phyloP scores from a whole-genome alignment of 2,113 vertebrate genomes.

The Acrocephalus arundinaceus region DNA sequence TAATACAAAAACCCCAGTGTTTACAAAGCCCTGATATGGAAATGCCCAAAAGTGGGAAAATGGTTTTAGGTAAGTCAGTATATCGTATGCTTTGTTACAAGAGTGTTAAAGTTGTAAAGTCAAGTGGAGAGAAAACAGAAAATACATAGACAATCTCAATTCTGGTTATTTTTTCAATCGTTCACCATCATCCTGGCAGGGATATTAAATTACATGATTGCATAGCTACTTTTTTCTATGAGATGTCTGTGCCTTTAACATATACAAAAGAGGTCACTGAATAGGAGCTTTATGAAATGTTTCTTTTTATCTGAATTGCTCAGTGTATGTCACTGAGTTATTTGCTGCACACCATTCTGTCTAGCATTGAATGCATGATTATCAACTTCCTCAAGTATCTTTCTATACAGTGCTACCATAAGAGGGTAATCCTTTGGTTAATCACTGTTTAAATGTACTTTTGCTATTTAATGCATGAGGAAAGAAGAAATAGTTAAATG shows the following conservation, averaged over 20 bases:
- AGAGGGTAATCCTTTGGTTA: not conserved
- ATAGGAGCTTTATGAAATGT: slow-evolving; percentile 42
- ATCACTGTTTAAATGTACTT: not conserved
- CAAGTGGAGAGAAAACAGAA: slow-evolving; percentile 31
- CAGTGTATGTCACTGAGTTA: not conserved
- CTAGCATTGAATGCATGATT: not conserved
- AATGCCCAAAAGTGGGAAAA: not conserved
- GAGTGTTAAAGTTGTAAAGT: not conserved
- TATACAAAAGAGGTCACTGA: not conserved
- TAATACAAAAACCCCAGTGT: not conserved
- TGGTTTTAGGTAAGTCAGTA: not conserved
- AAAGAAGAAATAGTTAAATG: not conserved
- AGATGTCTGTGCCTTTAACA: not conserved
- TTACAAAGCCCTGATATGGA: not conserved
- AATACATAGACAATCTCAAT: not conserved
- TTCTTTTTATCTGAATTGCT: slow-evolving; percentile 33
- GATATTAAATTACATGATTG: slow-evolving; percentile 32
- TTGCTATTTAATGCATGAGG: not conserved
- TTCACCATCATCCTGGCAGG: not conserved
- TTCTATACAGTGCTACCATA: not conserved
- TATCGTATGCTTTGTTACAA: not conserved
- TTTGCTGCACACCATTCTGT: not conserved
- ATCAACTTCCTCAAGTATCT: not conserved
- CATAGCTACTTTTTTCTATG: not conserved
- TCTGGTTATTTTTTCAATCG: not conserved